phyloP scores from a whole-genome alignment of 2,888 invertebrate species.

The Andrena hattorfiana region DNA sequence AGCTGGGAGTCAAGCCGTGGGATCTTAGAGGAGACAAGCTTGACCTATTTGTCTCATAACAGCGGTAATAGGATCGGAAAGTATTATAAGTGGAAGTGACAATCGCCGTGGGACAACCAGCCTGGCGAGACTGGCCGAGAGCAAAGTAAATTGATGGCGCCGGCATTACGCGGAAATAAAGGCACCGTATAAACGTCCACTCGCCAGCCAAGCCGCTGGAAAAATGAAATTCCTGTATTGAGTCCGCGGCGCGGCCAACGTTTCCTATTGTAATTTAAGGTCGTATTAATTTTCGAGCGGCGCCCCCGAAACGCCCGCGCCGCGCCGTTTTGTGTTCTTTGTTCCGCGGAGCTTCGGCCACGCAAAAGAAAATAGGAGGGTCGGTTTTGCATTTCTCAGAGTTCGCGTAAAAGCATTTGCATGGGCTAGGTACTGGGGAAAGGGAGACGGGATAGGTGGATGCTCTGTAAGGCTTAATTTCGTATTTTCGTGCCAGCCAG shows the following conservation, averaged over 20 bases:
- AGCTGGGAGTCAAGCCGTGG: constrained; percentile 54
- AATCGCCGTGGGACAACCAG: constrained; percentile 76
- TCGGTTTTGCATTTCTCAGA: not conserved
- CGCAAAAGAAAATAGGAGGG: not conserved
- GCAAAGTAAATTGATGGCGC: constrained; percentile 62
- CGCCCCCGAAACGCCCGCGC: not conserved
- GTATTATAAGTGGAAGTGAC: constrained; percentile 73
- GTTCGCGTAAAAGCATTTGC: not conserved
- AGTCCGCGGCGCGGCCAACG: not conserved
- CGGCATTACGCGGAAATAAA: constrained; percentile 52
- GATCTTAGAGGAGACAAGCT: constrained; percentile 62
- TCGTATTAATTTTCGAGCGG: constrained; percentile 25
- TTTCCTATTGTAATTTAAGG: constrained; percentile 21
- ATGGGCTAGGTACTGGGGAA: not conserved
- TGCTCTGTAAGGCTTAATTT: not conserved
- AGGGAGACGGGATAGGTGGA: not conserved
- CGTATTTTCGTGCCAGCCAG: not conserved
- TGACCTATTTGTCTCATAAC: constrained; percentile 79
- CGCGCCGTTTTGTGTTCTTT: not conserved
- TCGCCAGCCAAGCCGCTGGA: not conserved
- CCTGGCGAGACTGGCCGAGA: constrained; percentile 50
- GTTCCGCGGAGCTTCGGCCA: not conserved
- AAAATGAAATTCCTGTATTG: constrained; percentile 37
- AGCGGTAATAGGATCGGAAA: constrained; percentile 77
- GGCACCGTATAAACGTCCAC: constrained; percentile 40